These are phyloP conservation scores for Homarus gammarus DNA, from an alignment of 2,888 invertebrate species.

Conservation along the genomic window DNA sequence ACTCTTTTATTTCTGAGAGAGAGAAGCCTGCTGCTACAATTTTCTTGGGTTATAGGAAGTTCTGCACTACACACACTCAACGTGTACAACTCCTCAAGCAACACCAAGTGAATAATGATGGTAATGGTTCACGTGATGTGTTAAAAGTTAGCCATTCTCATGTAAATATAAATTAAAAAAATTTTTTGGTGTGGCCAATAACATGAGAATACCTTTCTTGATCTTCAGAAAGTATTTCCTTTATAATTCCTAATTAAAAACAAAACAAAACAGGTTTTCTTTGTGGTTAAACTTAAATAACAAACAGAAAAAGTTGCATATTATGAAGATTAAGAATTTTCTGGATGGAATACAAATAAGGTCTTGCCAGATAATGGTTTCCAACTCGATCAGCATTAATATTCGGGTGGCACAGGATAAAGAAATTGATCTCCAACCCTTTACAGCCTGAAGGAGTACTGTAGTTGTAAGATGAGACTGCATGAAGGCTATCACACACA, in stretches of 20 bases:
- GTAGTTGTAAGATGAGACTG: constrained; percentile 16
- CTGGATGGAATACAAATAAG: constrained; percentile 58
- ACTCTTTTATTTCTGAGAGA: constrained; percentile 27
- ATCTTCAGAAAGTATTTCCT: neutral
- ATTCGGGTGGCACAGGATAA: constrained; percentile 13
- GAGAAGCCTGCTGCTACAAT: constrained; percentile 38
- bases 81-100: neutral
- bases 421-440: neutral
- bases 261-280: neutral
- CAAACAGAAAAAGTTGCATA: neutral
- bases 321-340: constrained; percentile 30
- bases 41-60: constrained; percentile 12
- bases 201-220: neutral
- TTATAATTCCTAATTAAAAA: neutral
- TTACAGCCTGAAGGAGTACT: neutral
- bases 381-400: constrained; percentile 5
- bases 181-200: neutral
- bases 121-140: neutral
- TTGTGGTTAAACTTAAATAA: neutral
- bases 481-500: constrained; percentile 60
- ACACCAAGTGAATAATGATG: neutral
- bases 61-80: neutral
- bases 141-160: neutral
- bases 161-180: neutral
- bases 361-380: constrained; percentile 25